Base-by-base conservation (phyloP, 1,140 invertebrate species). In the Pseudomyrmex pallidus region DNA sequence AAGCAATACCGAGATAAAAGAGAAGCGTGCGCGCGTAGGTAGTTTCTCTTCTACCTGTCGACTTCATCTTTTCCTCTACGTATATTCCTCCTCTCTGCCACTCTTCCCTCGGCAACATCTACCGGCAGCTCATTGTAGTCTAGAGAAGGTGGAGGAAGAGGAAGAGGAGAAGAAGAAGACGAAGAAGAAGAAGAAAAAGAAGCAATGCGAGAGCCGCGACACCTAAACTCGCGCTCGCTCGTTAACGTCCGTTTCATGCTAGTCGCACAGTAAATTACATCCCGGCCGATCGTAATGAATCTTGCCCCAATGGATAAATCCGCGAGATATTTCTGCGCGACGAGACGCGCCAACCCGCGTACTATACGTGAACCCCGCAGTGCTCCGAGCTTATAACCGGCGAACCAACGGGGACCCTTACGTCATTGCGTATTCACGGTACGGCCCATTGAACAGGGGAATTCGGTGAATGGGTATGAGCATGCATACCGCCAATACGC, bases 381-480 rank as follows among this genome's bases (percentile, higher is more conserved):
- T 83, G 84, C 64, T 68, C 74, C 72, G 62, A 63, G 61, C 59
- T 73, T 82, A 25, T 25, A 74, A 68, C 63, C 61, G 46, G 66
- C 22, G 13, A 54, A 57, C 22, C 73, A 66, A 61, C 50, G 57
- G 80, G 82, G 87, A 88, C 70, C 85, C 82, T 90, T 92, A 89
- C 84, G 91, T 92, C 88, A 92, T 92, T 93, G 87, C 82, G 92
- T 92, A 93, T 93, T 93, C 91, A 91, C 85, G 74, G 66, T 88
- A 88, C 89, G 87, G 85, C 85, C 88, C 87, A 91, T 93, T 92
- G 90, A 92, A 90, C 90, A 86, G 87, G 72, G 87, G 91, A 92
- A 92, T 93, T 93, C 90, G 92, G 91, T 93, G 92, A 93, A 93
- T 92, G 92, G 89, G 82, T 86, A 85, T 64, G 78, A 82, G 74